Conservation (phyloP, 2,113 vertebrate species). For the Toxostoma redivivum region DNA sequence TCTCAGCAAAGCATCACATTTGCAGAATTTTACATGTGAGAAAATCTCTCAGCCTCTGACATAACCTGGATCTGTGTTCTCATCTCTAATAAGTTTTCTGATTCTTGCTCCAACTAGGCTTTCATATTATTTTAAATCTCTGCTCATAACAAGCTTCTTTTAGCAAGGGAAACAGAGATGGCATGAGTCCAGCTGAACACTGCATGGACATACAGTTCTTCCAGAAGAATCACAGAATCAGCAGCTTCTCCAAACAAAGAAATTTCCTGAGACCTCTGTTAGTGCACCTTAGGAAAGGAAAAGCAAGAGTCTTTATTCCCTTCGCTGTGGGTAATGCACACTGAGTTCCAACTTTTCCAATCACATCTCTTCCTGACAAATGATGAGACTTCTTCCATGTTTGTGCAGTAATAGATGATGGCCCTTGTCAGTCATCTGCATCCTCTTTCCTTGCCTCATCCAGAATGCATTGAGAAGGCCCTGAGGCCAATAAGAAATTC, state of each 20-base stretch:
- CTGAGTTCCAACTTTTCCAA: background rate
- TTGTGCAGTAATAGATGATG: background rate
- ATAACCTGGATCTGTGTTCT: background rate
- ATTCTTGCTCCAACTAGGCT: background rate
- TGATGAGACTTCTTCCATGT: background rate
- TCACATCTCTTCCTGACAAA: background rate
- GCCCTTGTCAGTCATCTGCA: background rate
- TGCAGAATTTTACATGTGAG: background rate
- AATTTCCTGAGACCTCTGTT: background rate
- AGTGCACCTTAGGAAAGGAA: background rate
- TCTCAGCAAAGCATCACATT: background rate
- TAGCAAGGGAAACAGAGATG: background rate
- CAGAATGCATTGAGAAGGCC: background rate
- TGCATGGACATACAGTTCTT: background rate
- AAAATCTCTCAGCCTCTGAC: background rate
- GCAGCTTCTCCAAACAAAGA: background rate
- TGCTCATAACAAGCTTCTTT: background rate
- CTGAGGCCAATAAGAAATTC: background rate
- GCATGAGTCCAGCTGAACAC: background rate
- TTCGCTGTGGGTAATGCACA: background rate
- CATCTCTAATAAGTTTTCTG: background rate
- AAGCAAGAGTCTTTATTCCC: background rate
- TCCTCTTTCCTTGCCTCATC: background rate
- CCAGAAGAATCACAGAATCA: background rate
- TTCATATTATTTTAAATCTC: background rate